Evolutionary conservation across 2,888 invertebrate species (phyloP).

Genomic region (Rhyacophila evoluta): DNA sequence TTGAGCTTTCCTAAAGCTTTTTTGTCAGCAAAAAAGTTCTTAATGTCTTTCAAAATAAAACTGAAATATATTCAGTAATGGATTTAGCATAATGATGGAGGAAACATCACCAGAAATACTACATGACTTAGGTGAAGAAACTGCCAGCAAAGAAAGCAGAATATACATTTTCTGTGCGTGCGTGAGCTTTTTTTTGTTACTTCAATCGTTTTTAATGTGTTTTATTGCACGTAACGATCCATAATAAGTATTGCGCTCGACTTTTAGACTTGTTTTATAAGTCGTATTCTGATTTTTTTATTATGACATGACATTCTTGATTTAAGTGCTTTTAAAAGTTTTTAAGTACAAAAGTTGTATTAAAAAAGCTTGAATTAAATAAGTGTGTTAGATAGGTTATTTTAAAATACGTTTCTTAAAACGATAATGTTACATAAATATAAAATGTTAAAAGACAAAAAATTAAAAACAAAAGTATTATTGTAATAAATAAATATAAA

Average conservation of each 20-base stretch:
- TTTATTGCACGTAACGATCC: slow-evolving; percentile 10
- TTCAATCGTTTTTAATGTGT: slow-evolving; percentile 13
- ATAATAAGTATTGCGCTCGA: not conserved
- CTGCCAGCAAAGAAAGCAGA: not conserved
- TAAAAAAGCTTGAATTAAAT: too few relatives aligned
- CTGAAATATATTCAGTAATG: not conserved
- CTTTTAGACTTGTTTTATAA: not conserved
- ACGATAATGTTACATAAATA: too few relatives aligned
- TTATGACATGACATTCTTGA: not conserved
- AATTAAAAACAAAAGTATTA: too few relatives aligned
- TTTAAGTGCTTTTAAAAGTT: not conserved
- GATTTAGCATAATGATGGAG: not conserved
- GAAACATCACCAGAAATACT: not conserved
- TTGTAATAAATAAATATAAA: too few relatives aligned
- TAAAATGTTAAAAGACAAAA: too few relatives aligned
- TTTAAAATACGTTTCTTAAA: too few relatives aligned
- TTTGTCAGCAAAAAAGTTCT: not conserved
- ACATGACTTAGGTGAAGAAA: not conserved
- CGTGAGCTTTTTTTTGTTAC: not conserved
- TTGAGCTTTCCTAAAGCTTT: not conserved
- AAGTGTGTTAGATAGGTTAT: too few relatives aligned
- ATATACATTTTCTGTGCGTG: not conserved
- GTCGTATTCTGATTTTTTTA: not conserved
- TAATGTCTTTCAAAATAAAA: not conserved
- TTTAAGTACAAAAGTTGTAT: too few relatives aligned